Percentiles rank a stretch among this genome's conserved stretches.
These are phyloP conservation scores for Campopleginae sp. DNA, from an alignment of 2,888 invertebrate species.

Conservation along the genomic window DNA sequence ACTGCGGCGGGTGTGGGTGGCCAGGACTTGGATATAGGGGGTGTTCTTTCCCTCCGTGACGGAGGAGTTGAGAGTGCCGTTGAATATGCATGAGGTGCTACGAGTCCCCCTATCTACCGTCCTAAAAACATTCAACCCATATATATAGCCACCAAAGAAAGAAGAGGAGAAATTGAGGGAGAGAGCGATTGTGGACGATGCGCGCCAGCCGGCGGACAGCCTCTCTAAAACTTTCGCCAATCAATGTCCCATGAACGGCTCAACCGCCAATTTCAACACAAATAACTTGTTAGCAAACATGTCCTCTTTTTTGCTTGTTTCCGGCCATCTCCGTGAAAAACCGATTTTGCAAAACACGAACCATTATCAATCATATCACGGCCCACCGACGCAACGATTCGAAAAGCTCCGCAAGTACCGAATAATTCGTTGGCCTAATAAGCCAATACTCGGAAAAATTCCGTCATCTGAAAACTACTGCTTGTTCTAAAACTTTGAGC, in stretches of 20 bases:
- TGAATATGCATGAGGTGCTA: constrained; percentile 84
- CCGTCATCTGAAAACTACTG: background rate
- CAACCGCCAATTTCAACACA: constrained; percentile 80
- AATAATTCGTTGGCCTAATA: background rate
- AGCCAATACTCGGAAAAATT: background rate
- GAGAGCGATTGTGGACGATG: constrained; percentile 65
- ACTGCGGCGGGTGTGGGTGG: constrained; percentile 70
- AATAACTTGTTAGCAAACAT: constrained; percentile 47
- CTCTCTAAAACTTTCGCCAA: constrained; percentile 77
- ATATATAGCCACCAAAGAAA: constrained; percentile 72
- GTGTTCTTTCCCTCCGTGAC: constrained; percentile 84
- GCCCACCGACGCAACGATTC: background rate
- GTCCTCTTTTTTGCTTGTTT: constrained; percentile 11
- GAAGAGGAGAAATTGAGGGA: constrained; percentile 27
- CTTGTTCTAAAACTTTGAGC: background rate
- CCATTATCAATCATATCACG: background rate
- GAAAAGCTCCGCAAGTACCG: background rate
- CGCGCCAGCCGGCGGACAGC: constrained; percentile 74
- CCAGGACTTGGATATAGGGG: constrained; percentile 74
- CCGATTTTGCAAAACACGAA: background rate
- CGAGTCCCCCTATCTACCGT: constrained; percentile 82
- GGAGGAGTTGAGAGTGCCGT: constrained; percentile 84
- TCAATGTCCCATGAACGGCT: constrained; percentile 80
- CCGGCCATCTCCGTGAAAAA: background rate
- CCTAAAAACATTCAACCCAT: constrained; percentile 82